Evolutionary conservation across 2,113 vertebrate species (phyloP).

Genomic region (Mesocricetus auratus): DNA sequence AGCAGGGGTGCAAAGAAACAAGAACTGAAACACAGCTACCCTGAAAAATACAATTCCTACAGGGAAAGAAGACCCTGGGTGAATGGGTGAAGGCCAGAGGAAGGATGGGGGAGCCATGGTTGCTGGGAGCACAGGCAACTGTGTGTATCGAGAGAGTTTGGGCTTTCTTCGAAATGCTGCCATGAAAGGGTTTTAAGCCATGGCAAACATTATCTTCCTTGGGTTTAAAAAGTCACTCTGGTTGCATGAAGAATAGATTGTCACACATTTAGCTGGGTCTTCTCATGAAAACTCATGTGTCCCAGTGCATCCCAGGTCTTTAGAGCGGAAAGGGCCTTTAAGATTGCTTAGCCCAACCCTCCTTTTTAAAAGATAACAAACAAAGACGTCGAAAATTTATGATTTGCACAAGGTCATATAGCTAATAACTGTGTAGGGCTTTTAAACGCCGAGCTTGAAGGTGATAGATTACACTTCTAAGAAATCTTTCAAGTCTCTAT

Average conservation of each 20-base stretch:
- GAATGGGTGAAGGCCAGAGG: neutral
- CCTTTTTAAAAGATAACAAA: constrained; percentile 80
- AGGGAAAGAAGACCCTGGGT: neutral
- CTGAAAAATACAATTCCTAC: neutral
- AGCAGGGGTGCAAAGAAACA: neutral
- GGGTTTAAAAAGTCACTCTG: constrained; percentile 68
- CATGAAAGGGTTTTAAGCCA: constrained; percentile 46
- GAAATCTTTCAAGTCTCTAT: constrained; percentile 65
- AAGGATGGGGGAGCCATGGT: neutral
- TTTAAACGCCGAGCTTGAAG: constrained; percentile 70
- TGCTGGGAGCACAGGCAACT: neutral
- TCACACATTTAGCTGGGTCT: constrained; percentile 56
- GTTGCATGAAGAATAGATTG: constrained; percentile 71
- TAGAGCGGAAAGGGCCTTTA: constrained; percentile 70
- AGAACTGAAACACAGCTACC: neutral
- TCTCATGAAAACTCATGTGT: constrained; percentile 73
- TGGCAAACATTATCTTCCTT: constrained; percentile 70
- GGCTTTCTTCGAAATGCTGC: constrained; percentile 72
- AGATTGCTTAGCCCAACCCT: constrained; percentile 73
- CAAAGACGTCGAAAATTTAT: constrained; percentile 77
- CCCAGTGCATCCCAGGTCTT: constrained; percentile 37
- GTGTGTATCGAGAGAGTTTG: neutral
- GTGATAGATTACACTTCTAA: constrained; percentile 78
- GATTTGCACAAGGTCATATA: constrained; percentile 74
- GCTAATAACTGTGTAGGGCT: constrained; percentile 75